phyloP scores from a whole-genome alignment of 2,888 invertebrate genomes.

The Drosophila anceps region DNA sequence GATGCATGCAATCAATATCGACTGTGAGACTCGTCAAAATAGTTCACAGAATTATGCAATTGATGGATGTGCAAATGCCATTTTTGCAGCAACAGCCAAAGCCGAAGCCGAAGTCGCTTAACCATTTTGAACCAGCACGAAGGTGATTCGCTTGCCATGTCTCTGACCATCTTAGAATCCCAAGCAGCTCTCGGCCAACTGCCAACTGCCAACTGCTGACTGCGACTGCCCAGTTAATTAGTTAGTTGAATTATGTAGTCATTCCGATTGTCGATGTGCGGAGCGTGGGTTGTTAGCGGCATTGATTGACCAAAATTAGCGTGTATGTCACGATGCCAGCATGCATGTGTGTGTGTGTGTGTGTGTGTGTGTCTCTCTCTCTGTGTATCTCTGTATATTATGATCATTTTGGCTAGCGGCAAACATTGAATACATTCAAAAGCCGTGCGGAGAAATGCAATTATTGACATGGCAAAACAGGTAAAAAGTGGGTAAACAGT shows the following conservation, averaged over 20 bases:
- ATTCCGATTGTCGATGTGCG: slow-evolving; percentile 19
- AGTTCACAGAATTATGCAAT: slow-evolving; percentile 47
- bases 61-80: slow-evolving; percentile 39
- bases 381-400: slow-evolving; percentile 1
- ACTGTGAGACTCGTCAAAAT: slow-evolving; percentile 31
- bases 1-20: slow-evolving; percentile 45
- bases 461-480: slow-evolving; percentile 7
- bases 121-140: slow-evolving; percentile 41
- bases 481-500: slow-evolving; percentile 9
- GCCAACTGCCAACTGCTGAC: slow-evolving; percentile 27
- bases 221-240: slow-evolving; percentile 63
- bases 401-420: slow-evolving; percentile 7
- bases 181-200: slow-evolving; percentile 12
- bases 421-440: neutral
- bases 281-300: slow-evolving; percentile 66
- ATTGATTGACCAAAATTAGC: slow-evolving; percentile 78
- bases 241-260: slow-evolving; percentile 54
- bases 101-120: neutral
- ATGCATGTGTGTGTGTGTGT: slow-evolving; percentile 6
- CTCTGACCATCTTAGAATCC: slow-evolving; percentile 53
- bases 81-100: slow-evolving; percentile 5
- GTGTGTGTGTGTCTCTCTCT: slow-evolving; percentile 10
- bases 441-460: slow-evolving; percentile 9
- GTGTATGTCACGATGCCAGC: slow-evolving; percentile 2
- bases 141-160: slow-evolving; percentile 54